Evolutionary conservation across 2,888 invertebrate genomes (phyloP), one percentile per base, ranked within the genome.

Genomic region (Tillus elongatus): DNA sequence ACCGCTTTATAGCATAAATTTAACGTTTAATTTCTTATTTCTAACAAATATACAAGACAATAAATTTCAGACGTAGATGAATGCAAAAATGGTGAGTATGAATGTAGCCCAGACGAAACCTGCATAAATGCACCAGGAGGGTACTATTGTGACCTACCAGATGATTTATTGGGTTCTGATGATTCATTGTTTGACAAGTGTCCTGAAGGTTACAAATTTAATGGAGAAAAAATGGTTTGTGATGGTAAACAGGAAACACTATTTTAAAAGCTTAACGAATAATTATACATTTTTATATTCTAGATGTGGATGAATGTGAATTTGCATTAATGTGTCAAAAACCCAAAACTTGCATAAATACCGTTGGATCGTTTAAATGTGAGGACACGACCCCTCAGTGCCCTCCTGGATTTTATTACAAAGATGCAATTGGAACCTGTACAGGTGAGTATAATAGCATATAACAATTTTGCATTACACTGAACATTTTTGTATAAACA

Each of bases 11-110:
- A n/a, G n/a, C n/a, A n/a, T n/a, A n/a, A n/a, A n/a, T n/a, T n/a
- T 8, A 19, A 8, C n/a, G 24, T 19, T 19, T 19, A 19, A 19
- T 19, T 19, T 19, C n/a, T 19, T 19, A 19, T 19, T 8, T n/a
- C n/a, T n/a, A n/a, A n/a, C n/a, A 10, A n/a, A n/a, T n/a, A n/a
- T n/a, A n/a, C n/a, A n/a, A n/a, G n/a, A n/a, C n/a, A n/a, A n/a
- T n/a, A 28, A 10, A 10, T 45, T 51, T 24, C 53, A 76, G 79
- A 79, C 63, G 72, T 78, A 43, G 72, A 78, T 51, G 79, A 79
- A 59, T 79, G 79, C 51, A 48, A 52, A 4, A 48, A 60, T 35
- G 61, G 67, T 6, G 49, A 59, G 1, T 66, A 73, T 45, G 62
- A 69, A 19, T 79, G 79, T 53, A 46, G 49, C 10, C 40, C 49